Evolutionary conservation across 2,797 vertebrate genomes (phyloP), one percentile per base, ranked within the genome.

Genomic region (Silurus aristotelis): DNA sequence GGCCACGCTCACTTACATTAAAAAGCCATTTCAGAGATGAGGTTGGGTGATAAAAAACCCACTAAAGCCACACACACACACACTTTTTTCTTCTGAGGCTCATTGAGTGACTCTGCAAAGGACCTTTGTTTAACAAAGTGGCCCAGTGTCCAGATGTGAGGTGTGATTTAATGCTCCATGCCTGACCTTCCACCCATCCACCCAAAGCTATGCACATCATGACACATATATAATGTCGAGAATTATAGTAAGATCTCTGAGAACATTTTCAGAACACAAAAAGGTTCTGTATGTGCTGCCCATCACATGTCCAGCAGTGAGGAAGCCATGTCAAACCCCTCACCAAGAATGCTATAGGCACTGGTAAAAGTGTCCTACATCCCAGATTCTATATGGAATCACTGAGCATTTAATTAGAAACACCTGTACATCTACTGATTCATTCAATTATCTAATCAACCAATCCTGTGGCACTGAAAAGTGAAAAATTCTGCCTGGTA

Each of bases 21-120:
- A 87, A 88, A 83, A 85, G 67, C 70, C 82, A 88, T 88, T 70
- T 48, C 76, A 27, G 61, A 55, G 76, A 80, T 85, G 84, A 88
- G 84, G 71, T 38, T 56, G n/a, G 46, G 73, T 68, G 80, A 82
- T 82, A 82, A 82, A 68, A 79, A 68, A 84, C 31, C 46, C 72
- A 60, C 64, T 67, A 66, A 82, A 86, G 52, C 6, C 67, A 80
- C 80, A 55, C 25, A 48, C 43, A 48, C 43, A 52, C 72, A 55
- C 20, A n/a, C 70, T 22, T 25, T 43, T 61, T 83, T 48, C 22
- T 25, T 52, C 25, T 76, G 61, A 84, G 72, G 25, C 46, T 46
- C 58, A 73, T 27, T 84, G 61, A 77, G 46, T 20, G 6, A 27
- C 12, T 1, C 61, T 66, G 75, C 64, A 70, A 84, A 71, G 46